Percentiles rank a stretch among this genome's conserved stretches.
These are phyloP conservation scores for Yasuhikotakia modesta DNA, from an alignment of 2,797 vertebrate genomes.

Conservation along the genomic window DNA sequence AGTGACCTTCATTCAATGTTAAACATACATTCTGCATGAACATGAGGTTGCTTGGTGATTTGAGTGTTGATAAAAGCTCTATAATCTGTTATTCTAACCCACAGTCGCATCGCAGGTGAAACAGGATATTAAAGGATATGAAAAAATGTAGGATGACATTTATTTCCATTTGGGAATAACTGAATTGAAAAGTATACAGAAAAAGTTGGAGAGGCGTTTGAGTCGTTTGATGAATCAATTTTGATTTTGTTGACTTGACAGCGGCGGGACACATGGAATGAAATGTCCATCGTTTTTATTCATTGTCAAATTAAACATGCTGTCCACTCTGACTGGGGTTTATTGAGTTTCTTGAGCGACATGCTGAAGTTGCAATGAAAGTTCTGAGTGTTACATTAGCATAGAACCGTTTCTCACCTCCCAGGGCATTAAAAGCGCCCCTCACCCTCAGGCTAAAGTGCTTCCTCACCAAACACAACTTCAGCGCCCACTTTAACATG, in stretches of 20 bases:
- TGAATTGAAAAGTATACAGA: neutral
- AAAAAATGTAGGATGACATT: constrained; percentile 2
- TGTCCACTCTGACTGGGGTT: neutral
- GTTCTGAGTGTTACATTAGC: constrained; percentile 38
- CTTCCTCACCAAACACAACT: constrained; percentile 35
- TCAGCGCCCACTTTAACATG: constrained; percentile 38
- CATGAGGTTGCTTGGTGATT: constrained; percentile 17
- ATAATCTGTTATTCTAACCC: too few relatives aligned
- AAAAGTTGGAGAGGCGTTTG: too few relatives aligned
- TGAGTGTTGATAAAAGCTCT: constrained; percentile 6
- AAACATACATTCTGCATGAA: constrained; percentile 36
- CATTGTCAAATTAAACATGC: too few relatives aligned
- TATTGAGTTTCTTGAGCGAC: too few relatives aligned
- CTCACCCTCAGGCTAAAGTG: constrained; percentile 37
- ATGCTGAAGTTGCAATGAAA: too few relatives aligned
- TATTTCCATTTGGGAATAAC: neutral
- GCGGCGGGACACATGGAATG: too few relatives aligned
- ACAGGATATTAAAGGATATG: neutral
- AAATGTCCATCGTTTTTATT: too few relatives aligned
- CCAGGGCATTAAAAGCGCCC: constrained; percentile 25
- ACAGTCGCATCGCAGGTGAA: neutral
- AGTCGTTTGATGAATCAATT: too few relatives aligned
- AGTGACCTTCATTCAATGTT: constrained; percentile 35
- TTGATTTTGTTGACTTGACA: too few relatives aligned
- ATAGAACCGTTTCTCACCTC: constrained; percentile 38